Conservation (phyloP, 2,888 invertebrate species). For the Rhamphomyia laevipes region DNA sequence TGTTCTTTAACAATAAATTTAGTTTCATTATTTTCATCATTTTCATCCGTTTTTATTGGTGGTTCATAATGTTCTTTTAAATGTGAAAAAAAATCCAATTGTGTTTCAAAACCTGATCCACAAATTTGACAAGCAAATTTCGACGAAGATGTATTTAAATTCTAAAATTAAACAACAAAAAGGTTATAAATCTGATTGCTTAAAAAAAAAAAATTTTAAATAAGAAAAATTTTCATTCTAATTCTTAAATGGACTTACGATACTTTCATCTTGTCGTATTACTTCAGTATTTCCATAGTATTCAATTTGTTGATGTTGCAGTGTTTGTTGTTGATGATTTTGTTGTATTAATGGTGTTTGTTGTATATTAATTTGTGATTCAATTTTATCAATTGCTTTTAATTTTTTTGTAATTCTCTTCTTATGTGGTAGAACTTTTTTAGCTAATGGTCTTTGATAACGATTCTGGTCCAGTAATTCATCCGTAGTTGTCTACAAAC, state of each 20-base stretch:
- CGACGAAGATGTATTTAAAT: background rate
- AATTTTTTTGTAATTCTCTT: conserved; percentile 72
- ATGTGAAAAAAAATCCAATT: conserved; percentile 75
- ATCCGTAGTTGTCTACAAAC: background rate
- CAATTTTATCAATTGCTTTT: conserved; percentile 36
- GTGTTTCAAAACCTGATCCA: conserved; percentile 59
- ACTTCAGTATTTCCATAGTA: background rate
- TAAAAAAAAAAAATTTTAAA: background rate
- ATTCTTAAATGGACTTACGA: conserved; percentile 1
- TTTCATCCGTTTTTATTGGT: conserved; percentile 30
- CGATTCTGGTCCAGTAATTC: background rate
- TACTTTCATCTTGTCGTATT: conserved; percentile 3
- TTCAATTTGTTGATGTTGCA: background rate
- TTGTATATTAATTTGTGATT: conserved; percentile 1
- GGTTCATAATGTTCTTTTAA: conserved; percentile 73
- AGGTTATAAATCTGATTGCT: background rate
- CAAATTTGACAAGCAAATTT: conserved; percentile 59
- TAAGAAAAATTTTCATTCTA: background rate
- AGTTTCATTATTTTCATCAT: conserved; percentile 16
- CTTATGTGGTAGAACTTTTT: conserved; percentile 72
- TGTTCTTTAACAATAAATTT: conserved; percentile 4
- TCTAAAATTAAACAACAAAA: conserved; percentile 1
- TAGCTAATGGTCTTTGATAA: conserved; percentile 23
- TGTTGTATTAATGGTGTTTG: background rate
- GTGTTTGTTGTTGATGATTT: background rate